A percentile compares a stretch with the other conserved stretches of the same genome.
Evolutionary conservation across 2,113 vertebrate species (phyloP).

Genomic region (Electrona antarctica): DNA sequence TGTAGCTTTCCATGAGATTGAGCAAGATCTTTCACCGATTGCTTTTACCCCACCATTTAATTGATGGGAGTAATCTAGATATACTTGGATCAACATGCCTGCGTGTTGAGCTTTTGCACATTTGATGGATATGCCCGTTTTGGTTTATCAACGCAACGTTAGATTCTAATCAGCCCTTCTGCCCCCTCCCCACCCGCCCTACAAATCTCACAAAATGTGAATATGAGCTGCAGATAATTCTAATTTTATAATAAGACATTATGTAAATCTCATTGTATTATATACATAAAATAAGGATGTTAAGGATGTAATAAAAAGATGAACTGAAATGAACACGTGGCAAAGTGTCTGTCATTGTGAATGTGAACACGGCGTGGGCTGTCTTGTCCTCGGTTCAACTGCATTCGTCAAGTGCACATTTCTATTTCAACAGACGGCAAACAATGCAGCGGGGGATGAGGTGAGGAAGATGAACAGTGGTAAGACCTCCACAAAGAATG

Average conservation of each 20-base stretch:
- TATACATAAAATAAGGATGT: slow-evolving; percentile 64
- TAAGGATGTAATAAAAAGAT: slow-evolving; percentile 69
- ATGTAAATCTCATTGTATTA: slow-evolving; percentile 70
- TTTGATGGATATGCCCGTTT: slow-evolving; percentile 1
- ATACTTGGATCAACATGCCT: background rate
- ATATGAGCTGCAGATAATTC: slow-evolving; percentile 62
- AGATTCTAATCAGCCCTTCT: background rate
- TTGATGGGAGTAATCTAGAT: slow-evolving; percentile 29
- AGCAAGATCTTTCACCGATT: too few relatives aligned
- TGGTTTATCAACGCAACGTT: background rate
- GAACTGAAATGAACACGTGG: slow-evolving; percentile 31
- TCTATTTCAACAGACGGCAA: too few relatives aligned
- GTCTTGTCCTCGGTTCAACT: too few relatives aligned
- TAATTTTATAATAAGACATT: slow-evolving; percentile 77
- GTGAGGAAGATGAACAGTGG: too few relatives aligned
- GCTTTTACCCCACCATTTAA: slow-evolving; percentile 1
- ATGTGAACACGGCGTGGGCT: background rate
- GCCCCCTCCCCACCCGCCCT: slow-evolving; percentile 8
- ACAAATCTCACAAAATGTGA: slow-evolving; percentile 72
- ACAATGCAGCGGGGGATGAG: too few relatives aligned
- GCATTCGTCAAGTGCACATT: too few relatives aligned
- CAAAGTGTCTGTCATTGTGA: background rate
- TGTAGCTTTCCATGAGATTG: too few relatives aligned
- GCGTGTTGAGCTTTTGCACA: slow-evolving; percentile 1
- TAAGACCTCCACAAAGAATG: too few relatives aligned